Evolutionary conservation across 2,797 vertebrate genomes (phyloP).

Genomic region (Peromyscus aztecus): DNA sequence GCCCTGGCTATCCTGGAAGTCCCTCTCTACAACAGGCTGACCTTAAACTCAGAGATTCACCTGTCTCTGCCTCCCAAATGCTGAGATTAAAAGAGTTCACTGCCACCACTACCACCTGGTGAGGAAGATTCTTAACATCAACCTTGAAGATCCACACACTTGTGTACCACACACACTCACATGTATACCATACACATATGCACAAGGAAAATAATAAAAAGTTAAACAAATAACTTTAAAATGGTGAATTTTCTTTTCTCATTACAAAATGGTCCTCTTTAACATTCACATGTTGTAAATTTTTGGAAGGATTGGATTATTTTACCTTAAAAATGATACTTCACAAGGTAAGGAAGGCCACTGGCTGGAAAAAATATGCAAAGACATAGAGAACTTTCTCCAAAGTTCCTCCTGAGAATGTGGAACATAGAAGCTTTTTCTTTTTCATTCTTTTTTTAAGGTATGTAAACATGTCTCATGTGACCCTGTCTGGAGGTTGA

Average conservation of each 20-base stretch:
- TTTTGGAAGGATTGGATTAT: not conserved
- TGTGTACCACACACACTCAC: not conserved
- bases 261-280: not conserved
- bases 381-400: not conserved
- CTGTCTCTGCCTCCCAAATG: not conserved
- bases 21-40: too few species aligned
- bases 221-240: not conserved
- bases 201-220: not conserved
- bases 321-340: not conserved
- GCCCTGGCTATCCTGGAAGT: not conserved
- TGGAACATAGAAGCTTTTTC: not conserved
- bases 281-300: not conserved
- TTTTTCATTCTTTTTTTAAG: not conserved
- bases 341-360: not conserved
- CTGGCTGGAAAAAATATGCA: not conserved
- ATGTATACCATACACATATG: not conserved
- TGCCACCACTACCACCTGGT: accelerated
- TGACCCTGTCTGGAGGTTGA: not conserved
- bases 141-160: not conserved
- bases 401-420: not conserved
- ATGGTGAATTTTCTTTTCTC: conserved; percentile 38
- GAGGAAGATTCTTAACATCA: not conserved
- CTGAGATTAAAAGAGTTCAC: not conserved
- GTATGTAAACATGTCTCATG: not conserved
- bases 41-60: not conserved